Conservation (phyloP, 1,140 invertebrate species). For the Drosophila sturtevanti region DNA sequence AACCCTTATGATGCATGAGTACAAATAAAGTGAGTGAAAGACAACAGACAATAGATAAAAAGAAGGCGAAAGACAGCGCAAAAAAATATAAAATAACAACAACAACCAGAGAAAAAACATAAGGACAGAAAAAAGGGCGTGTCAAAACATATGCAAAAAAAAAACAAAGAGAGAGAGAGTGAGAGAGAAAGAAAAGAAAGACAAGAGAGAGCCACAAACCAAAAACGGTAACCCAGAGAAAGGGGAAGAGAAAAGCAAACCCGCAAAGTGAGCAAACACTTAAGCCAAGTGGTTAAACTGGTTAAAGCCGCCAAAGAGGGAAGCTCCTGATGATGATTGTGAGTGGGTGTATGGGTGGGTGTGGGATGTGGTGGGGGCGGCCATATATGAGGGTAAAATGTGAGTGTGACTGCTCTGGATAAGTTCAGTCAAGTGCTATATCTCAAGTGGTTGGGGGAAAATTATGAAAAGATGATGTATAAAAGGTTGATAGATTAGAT, state of each 20-base stretch:
- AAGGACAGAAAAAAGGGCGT: slow-evolving; percentile 46
- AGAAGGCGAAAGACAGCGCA: slow-evolving; percentile 1
- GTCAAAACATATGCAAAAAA: slow-evolving; percentile 69
- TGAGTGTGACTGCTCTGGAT: slow-evolving; percentile 25
- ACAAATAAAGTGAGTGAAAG: slow-evolving; percentile 76
- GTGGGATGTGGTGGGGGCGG: slow-evolving; percentile 33
- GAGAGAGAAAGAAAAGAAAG: not conserved
- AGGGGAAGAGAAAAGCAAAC: slow-evolving; percentile 31
- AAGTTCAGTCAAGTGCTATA: slow-evolving; percentile 62
- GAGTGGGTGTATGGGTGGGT: not conserved
- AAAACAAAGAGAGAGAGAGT: slow-evolving; percentile 7
- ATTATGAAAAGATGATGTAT: slow-evolving; percentile 48
- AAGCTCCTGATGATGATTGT: slow-evolving; percentile 12
- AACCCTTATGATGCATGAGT: slow-evolving; percentile 79
- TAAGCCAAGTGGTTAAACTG: slow-evolving; percentile 69
- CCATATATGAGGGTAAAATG: slow-evolving; percentile 40
- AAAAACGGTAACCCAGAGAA: slow-evolving; percentile 52
- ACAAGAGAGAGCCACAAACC: slow-evolving; percentile 33
- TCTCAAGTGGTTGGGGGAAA: slow-evolving; percentile 23
- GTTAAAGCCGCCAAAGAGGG: slow-evolving; percentile 48
- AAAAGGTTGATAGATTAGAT: slow-evolving; percentile 38
- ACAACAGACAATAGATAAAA: slow-evolving; percentile 56
- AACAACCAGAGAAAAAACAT: slow-evolving; percentile 40
- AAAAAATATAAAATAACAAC: slow-evolving; percentile 21
- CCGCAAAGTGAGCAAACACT: slow-evolving; percentile 78